Conservation (phyloP, 30 jellyfish, hydroid and myxozoan genomes). For the Aurelia aurita complex sp. Pacific region DNA sequence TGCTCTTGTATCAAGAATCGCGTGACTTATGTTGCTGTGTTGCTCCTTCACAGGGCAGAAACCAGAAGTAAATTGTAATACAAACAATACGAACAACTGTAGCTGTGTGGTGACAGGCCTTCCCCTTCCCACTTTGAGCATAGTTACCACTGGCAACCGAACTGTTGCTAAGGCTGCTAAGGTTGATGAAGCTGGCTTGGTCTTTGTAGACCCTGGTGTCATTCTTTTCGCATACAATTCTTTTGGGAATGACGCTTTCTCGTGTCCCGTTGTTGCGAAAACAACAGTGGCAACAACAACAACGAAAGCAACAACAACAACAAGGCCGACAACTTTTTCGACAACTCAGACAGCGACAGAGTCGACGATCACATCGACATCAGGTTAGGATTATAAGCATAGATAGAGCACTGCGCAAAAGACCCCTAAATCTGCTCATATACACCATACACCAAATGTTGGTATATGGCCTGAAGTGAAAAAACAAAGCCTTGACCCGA, state of each 20-base stretch:
- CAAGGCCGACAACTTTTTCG: slow-evolving; percentile 39
- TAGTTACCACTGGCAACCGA: slow-evolving; percentile 35
- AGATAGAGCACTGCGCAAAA: slow-evolving; percentile 3
- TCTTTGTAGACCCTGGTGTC: slow-evolving; percentile 51
- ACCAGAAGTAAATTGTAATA: slow-evolving; percentile 47
- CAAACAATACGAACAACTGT: slow-evolving; percentile 44
- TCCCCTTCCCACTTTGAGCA: slow-evolving; percentile 55
- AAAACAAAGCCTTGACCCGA: no score
- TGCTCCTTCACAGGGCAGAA: slow-evolving; percentile 68
- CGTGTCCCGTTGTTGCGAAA: slow-evolving; percentile 39
- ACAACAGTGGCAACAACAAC: slow-evolving; percentile 61
- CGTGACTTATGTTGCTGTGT: slow-evolving; percentile 27
- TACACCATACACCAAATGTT: background rate
- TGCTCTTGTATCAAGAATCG: background rate
- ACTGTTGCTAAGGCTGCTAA: slow-evolving; percentile 10
- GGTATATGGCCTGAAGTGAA: no score
- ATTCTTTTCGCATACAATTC: slow-evolving; percentile 67
- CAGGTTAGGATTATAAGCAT: slow-evolving; percentile 49
- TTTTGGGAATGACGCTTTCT: slow-evolving; percentile 74
- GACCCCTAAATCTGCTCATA: background rate
- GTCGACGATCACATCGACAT: slow-evolving; percentile 48
- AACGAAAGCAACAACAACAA: slow-evolving; percentile 44
- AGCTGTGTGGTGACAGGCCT: slow-evolving; percentile 55
- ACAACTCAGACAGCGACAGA: slow-evolving; percentile 55
- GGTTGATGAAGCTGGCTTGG: slow-evolving; percentile 7